A percentile compares a stretch with the other conserved stretches of the same genome.
phyloP scores from a whole-genome alignment of 2,113 vertebrate genomes.

The Rhagologus leucostigma region DNA sequence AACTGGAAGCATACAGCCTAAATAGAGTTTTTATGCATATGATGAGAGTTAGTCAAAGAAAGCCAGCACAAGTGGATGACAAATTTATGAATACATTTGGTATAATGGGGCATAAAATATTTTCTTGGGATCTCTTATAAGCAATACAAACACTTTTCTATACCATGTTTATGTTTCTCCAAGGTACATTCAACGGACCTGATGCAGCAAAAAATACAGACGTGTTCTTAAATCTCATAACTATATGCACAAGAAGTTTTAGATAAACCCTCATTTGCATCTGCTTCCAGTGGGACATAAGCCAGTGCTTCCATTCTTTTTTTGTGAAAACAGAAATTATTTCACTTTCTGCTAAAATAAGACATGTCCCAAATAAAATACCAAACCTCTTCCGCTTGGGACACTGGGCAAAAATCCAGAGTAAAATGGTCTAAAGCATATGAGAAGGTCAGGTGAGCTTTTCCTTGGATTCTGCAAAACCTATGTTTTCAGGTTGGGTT shows the following conservation, averaged over 20 bases:
- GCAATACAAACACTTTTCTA: neutral
- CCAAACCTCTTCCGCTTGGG: neutral
- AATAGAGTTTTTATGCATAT: neutral
- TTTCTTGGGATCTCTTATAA: neutral
- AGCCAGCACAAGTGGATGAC: neutral
- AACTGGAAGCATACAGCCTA: neutral
- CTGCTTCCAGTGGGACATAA: neutral
- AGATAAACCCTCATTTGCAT: neutral
- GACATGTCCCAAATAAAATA: neutral
- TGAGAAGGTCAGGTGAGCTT: neutral
- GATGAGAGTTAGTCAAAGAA: neutral
- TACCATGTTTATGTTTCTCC: neutral
- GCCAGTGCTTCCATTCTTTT: neutral
- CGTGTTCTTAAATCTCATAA: neutral
- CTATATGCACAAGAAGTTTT: neutral
- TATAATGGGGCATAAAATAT: neutral
- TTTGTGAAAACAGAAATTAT: neutral
- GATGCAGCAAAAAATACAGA: neutral
- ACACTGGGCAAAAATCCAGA: neutral
- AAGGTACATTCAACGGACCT: neutral
- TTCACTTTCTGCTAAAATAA: neutral
- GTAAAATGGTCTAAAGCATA: neutral
- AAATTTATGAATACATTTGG: neutral
- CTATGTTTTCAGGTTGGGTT: neutral
- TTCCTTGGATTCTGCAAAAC: neutral